A percentile compares a stretch with the other conserved stretches of the same genome.
phyloP scores from a whole-genome alignment of 2,797 vertebrate species.

The Gymnothorax javanicus region DNA sequence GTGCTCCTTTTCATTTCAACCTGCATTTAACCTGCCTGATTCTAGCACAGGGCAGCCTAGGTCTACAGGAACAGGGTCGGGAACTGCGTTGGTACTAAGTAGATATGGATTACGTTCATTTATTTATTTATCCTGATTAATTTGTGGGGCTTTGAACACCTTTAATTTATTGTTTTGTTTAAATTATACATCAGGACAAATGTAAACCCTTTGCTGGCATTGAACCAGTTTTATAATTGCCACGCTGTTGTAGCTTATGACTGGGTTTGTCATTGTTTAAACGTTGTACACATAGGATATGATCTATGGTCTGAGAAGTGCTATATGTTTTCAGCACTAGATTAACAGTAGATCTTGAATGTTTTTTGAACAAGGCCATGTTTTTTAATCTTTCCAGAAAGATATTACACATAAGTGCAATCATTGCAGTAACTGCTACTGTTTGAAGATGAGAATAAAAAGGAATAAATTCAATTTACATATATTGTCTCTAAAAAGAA shows the following conservation, averaged over 20 bases:
- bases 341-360: background rate
- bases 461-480: background rate
- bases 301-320: conserved; percentile 1
- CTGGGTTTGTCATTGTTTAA: conserved; percentile 43
- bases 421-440: background rate
- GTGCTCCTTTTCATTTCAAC: background rate
- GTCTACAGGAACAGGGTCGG: too few relatives aligned
- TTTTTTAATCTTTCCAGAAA: background rate
- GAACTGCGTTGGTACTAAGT: background rate
- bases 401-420: background rate
- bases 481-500: background rate
- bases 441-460: background rate
- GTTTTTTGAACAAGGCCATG: background rate
- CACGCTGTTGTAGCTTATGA: conserved; percentile 13
- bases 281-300: conserved; percentile 51
- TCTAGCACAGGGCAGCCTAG: too few relatives aligned
- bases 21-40: background rate
- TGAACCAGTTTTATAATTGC: conserved; percentile 36
- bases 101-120: conserved; percentile 53
- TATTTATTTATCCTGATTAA: conserved; percentile 54
- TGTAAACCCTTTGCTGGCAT: conserved; percentile 43
- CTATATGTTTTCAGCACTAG: background rate
- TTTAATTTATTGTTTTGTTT: conserved; percentile 72
- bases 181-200: conserved; percentile 62
- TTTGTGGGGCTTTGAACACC: conserved; percentile 38